A percentile compares a stretch with the other conserved stretches of the same genome.
phyloP scores from a whole-genome alignment of 2,888 invertebrate genomes.

The Ganaspis brasiliensis region DNA sequence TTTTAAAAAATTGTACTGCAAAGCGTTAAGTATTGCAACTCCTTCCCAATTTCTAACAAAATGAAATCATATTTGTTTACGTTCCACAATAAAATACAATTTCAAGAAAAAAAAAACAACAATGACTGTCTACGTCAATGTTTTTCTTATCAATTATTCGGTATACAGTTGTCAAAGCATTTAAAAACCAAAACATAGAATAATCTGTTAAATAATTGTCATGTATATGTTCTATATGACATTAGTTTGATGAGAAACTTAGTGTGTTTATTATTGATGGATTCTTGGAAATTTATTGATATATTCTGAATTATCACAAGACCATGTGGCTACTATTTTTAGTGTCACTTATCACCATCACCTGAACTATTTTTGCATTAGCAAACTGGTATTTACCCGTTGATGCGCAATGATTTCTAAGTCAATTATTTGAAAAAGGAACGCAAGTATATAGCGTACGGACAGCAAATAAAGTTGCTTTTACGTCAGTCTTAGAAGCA shows the following conservation, averaged over 20 bases:
- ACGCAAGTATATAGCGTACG: neutral
- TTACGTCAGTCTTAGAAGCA: neutral
- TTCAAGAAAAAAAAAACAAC: neutral
- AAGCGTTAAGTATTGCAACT: too few species aligned
- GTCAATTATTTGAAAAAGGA: neutral
- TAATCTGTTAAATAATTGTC: too few species aligned
- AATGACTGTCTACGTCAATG: neutral
- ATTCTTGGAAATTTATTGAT: neutral
- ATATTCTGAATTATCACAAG: slow-evolving; percentile 1
- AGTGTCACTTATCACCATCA: slow-evolving; percentile 21
- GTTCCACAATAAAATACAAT: too few species aligned
- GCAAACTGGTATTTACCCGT: neutral
- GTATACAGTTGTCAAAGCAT: neutral
- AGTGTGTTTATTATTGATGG: too few species aligned
- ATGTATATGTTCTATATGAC: too few species aligned
- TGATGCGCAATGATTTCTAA: neutral
- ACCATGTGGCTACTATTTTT: neutral
- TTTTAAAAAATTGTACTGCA: too few species aligned
- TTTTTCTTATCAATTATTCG: neutral
- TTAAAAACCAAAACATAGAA: neutral
- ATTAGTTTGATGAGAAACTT: too few species aligned
- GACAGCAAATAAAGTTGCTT: neutral
- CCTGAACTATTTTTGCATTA: neutral
- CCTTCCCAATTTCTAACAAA: too few species aligned
- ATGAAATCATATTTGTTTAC: too few species aligned